Percentiles rank a stretch among this genome's conserved stretches.
phyloP scores from a whole-genome alignment of 2,113 vertebrate genomes.

The Anhinga rufa region DNA sequence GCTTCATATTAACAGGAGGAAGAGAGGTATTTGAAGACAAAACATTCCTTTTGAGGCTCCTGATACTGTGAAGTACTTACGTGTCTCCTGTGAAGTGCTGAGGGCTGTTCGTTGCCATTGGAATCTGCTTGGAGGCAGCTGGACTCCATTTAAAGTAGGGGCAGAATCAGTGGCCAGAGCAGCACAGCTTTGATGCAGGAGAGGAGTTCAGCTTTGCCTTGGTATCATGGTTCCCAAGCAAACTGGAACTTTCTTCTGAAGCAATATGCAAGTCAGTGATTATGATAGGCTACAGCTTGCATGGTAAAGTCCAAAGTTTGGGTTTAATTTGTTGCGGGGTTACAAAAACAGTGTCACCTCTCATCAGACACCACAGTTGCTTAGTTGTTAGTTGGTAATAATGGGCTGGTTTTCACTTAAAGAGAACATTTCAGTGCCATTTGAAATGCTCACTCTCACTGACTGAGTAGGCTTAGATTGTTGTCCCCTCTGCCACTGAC shows the following conservation, averaged over 20 bases:
- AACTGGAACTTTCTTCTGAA: background rate
- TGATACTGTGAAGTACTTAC: background rate
- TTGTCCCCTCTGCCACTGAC: background rate
- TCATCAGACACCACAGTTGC: background rate
- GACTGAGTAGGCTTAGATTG: background rate
- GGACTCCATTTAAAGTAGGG: background rate
- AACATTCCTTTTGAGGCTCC: background rate
- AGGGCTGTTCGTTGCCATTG: background rate
- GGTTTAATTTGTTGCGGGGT: background rate
- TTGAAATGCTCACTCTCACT: background rate
- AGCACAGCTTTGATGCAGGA: background rate
- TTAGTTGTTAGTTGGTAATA: background rate
- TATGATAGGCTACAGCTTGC: background rate
- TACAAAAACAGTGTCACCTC: background rate
- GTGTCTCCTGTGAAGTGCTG: background rate
- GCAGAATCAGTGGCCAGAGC: background rate
- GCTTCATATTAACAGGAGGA: background rate
- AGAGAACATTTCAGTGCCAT: background rate
- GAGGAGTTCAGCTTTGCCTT: background rate
- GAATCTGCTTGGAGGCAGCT: background rate
- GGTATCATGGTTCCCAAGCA: background rate
- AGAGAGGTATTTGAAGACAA: background rate
- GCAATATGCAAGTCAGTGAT: background rate
- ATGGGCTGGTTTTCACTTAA: background rate
- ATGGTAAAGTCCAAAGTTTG: background rate